Conservation (phyloP, 1,140 invertebrate genomes). For the Heliconius himera region DNA sequence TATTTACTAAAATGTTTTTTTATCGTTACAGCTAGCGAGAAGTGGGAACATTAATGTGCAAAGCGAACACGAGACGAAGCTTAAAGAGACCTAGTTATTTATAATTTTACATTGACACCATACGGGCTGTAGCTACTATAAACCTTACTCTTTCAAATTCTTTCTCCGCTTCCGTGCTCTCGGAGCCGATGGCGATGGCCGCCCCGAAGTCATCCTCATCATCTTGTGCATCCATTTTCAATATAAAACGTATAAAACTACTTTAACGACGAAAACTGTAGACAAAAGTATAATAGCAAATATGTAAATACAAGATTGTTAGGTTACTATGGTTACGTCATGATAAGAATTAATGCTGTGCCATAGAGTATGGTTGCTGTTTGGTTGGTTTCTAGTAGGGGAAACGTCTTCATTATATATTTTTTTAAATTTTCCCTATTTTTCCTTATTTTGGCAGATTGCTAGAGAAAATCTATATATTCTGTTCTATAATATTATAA, state of each 20-base stretch:
- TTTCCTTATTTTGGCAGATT: too few relatives aligned
- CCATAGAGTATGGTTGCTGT: background rate
- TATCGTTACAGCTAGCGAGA: background rate
- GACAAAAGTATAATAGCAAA: conserved; percentile 45
- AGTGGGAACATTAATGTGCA: too few relatives aligned
- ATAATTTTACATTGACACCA: too few relatives aligned
- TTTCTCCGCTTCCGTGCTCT: conserved; percentile 70
- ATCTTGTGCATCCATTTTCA: conserved; percentile 15
- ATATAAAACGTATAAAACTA: background rate
- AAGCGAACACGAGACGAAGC: too few relatives aligned
- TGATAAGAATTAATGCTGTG: background rate
- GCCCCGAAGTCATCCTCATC: conserved; percentile 67
- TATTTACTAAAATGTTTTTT: background rate
- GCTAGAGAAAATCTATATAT: too few relatives aligned
- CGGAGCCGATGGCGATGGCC: conserved; percentile 58
- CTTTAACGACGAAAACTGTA: background rate
- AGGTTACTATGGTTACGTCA: conserved; percentile 48
- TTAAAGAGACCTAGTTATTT: background rate
- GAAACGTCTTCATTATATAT: too few relatives aligned
- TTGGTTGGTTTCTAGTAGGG: too few relatives aligned
- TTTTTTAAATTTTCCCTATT: too few relatives aligned
- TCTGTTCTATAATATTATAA: too few relatives aligned
- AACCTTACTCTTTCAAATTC: conserved; percentile 64
- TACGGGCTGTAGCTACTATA: background rate
- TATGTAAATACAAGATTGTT: conserved; percentile 40